Percentiles rank a stretch among this genome's conserved stretches.
phyloP scores from a whole-genome alignment of 2,797 vertebrate genomes.

The Heteromormyrus szaboi region DNA sequence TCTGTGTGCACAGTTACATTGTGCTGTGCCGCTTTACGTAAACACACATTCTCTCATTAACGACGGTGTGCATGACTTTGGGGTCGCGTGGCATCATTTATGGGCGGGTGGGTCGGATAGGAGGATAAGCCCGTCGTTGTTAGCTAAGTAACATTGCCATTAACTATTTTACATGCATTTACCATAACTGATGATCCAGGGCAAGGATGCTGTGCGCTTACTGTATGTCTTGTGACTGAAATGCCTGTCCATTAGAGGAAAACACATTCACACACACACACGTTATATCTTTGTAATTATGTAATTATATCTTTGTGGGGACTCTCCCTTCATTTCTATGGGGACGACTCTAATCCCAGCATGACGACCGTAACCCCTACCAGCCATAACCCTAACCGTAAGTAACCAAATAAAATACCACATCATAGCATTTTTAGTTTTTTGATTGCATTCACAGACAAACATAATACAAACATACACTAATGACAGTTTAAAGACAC shows the following conservation, averaged over 20 bases:
- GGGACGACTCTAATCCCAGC: too few species aligned
- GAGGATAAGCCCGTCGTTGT: background rate
- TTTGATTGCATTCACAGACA: too few species aligned
- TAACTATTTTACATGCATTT: background rate
- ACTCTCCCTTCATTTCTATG: background rate
- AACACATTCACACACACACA: background rate
- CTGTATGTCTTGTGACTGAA: background rate
- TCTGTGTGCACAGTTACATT: background rate
- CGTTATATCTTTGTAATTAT: too few species aligned
- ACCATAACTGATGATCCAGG: background rate
- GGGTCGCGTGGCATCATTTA: background rate
- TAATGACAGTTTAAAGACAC: background rate
- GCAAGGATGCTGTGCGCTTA: background rate
- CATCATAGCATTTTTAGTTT: too few species aligned
- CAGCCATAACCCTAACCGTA: too few species aligned
- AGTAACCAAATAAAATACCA: too few species aligned
- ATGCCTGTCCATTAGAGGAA: background rate
- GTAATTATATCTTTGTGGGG: background rate
- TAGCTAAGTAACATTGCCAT: background rate
- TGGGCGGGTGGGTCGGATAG: background rate
- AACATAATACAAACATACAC: background rate
- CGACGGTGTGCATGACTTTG: background rate
- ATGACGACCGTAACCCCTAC: too few species aligned
- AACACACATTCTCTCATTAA: background rate
- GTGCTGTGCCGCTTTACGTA: background rate